phyloP scores from a whole-genome alignment of 1,140 invertebrate genomes.

The Drosophila sproati region DNA sequence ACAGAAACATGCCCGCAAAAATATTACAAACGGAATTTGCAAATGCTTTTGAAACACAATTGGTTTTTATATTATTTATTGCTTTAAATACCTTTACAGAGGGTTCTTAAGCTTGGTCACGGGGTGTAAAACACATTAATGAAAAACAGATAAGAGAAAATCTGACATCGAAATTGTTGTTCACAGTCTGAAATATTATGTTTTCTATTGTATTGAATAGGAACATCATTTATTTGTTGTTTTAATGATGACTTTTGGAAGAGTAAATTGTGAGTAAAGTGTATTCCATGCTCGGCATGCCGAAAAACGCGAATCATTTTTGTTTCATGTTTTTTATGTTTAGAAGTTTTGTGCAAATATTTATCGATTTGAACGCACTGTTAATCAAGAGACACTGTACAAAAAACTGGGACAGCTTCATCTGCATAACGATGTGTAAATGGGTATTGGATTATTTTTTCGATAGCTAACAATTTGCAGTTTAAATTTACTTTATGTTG shows the following conservation, averaged over 20 bases:
- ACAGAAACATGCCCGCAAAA: constrained; percentile 47
- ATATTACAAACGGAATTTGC: constrained; percentile 50
- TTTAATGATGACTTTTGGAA: too few species aligned
- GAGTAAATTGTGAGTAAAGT: neutral
- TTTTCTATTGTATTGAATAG: too few species aligned
- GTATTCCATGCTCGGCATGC: neutral
- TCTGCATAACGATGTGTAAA: constrained; percentile 45
- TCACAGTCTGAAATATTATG: too few species aligned
- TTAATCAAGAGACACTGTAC: constrained; percentile 63
- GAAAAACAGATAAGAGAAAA: neutral
- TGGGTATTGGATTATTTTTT: constrained; percentile 11
- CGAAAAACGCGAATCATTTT: neutral
- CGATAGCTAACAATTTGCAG: constrained; percentile 23
- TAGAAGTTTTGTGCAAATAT: constrained; percentile 57
- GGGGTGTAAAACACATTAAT: neutral
- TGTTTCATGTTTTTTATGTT: constrained; percentile 23
- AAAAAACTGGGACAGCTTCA: constrained; percentile 12
- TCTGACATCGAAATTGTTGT: too few species aligned
- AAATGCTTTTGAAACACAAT: constrained; percentile 44
- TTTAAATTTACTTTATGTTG: constrained; percentile 8
- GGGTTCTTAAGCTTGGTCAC: neutral
- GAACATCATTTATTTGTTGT: too few species aligned
- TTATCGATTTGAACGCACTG: constrained; percentile 58
- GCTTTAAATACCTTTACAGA: constrained; percentile 6
- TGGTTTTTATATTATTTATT: constrained; percentile 30